Evolutionary conservation across 1,140 invertebrate genomes (phyloP), one percentile per base, ranked within the genome.

Genomic region (Drosophila fuyamai): DNA sequence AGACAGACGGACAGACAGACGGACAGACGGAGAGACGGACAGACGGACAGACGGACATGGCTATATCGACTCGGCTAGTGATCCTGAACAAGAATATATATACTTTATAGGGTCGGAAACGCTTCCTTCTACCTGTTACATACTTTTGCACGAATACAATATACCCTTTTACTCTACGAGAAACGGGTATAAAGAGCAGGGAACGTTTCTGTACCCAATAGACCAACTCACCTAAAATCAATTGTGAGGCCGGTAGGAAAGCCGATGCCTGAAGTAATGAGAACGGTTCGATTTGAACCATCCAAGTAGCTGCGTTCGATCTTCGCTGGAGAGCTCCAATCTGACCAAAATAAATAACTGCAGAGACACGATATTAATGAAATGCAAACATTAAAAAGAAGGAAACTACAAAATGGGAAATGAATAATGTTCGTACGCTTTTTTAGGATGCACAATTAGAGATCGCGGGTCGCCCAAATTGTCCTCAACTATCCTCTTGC

Each of bases 161-260:
- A n/a, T n/a, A n/a, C n/a, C n/a, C n/a, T n/a, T n/a, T n/a, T n/a
- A n/a, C n/a, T n/a, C n/a, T n/a, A n/a, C n/a, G n/a, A n/a, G n/a
- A n/a, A n/a, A n/a, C n/a, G n/a, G n/a, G n/a, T n/a, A n/a, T n/a
- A n/a, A n/a, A 23, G 23, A 23, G 23, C 23, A 6, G 7, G 29
- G 7, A 32, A 32, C 5, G 29, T 32, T 7, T 0, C 5, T 7
- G 7, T 32, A 7, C 9, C 36, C 12, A 38, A 38, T 38, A 4
- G 9, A 18, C 9, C 13, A 18, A 27, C 94, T 46, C 94, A 95
- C 44, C 95, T 94, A 79, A 96, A 97, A 93, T 99, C 98, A 16
- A 99, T 95, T 0, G 97, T 95, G 4, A 99, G 93, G 0, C 97
- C 98, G 88, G 98, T 98, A 0, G 98, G 98, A 94, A 98, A 98